Evolutionary conservation across 2,888 invertebrate species (phyloP).

Genomic region (Ischnura elegans): DNA sequence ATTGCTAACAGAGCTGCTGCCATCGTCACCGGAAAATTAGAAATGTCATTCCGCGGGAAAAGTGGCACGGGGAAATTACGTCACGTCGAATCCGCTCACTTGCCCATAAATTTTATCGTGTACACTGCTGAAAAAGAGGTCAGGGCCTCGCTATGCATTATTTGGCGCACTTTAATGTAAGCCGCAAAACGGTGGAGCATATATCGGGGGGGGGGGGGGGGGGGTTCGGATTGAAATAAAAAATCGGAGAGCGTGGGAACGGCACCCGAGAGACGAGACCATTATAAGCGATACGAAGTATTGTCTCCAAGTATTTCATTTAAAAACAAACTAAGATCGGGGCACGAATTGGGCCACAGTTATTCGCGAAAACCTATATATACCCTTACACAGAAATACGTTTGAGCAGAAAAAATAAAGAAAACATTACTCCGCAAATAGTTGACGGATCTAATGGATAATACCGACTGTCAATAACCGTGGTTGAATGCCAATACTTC

Average conservation of each 20-base stretch:
- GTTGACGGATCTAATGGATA: too few relatives aligned
- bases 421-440: too few relatives aligned
- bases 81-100: neutral
- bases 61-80: slow-evolving; percentile 28
- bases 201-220: too few relatives aligned
- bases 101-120: neutral
- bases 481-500: too few relatives aligned
- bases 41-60: slow-evolving; percentile 12
- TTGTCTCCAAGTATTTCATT: neutral
- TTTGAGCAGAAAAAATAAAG: too few relatives aligned
- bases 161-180: neutral
- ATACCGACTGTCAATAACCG: too few relatives aligned
- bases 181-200: neutral
- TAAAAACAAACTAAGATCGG: neutral
- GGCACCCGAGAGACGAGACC: neutral
- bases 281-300: neutral
- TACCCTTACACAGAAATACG: neutral
- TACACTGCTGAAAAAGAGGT: neutral
- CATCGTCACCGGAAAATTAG: slow-evolving; percentile 21
- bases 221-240: neutral
- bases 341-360: neutral
- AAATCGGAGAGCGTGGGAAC: neutral
- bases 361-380: neutral
- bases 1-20: slow-evolving; percentile 25
- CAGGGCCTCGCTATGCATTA: neutral